A percentile compares a stretch with the other conserved stretches of the same genome.
Evolutionary conservation across 2,797 vertebrate genomes (phyloP).

Genomic region (Labeo calbasu): DNA sequence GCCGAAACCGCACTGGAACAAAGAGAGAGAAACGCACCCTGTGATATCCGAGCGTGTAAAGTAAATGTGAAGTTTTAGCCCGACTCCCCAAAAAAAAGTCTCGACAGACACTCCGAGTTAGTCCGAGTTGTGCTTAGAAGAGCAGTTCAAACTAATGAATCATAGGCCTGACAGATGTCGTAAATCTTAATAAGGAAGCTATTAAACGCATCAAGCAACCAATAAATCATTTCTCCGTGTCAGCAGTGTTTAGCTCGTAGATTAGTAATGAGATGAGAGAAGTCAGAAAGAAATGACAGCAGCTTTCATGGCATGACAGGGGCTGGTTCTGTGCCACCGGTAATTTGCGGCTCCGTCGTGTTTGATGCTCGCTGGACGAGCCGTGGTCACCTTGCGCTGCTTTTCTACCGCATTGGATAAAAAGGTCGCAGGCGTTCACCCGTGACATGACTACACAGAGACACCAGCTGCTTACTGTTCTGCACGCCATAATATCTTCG

Average conservation of each 20-base stretch:
- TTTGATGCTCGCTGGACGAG: conserved; percentile 44
- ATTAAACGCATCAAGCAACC: conserved; percentile 61
- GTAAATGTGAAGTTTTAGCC: conserved; percentile 14
- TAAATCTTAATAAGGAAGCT: conserved; percentile 66
- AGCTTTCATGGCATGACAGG: conserved; percentile 51
- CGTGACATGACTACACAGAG: conserved; percentile 54
- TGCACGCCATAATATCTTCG: conserved; percentile 47
- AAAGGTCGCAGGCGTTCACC: conserved; percentile 56
- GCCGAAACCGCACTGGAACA: conserved; percentile 27
- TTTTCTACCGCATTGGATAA: conserved; percentile 42
- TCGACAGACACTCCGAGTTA: conserved; percentile 20
- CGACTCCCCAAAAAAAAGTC: not conserved
- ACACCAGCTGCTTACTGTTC: conserved; percentile 56
- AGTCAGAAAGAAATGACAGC: conserved; percentile 53
- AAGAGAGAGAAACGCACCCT: conserved; percentile 36
- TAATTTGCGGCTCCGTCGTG: conserved; percentile 56
- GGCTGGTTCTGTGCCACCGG: conserved; percentile 45
- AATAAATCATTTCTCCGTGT: conserved; percentile 60
- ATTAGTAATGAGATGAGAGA: conserved; percentile 57
- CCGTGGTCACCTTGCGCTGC: conserved; percentile 52
- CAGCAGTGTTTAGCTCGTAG: conserved; percentile 56
- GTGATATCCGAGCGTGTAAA: conserved; percentile 28
- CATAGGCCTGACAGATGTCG: conserved; percentile 51
- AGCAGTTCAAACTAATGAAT: conserved; percentile 57
- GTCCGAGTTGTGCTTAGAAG: conserved; percentile 45